Conservation (phyloP, 2,113 vertebrate genomes). For the Pipra filicauda region DNA sequence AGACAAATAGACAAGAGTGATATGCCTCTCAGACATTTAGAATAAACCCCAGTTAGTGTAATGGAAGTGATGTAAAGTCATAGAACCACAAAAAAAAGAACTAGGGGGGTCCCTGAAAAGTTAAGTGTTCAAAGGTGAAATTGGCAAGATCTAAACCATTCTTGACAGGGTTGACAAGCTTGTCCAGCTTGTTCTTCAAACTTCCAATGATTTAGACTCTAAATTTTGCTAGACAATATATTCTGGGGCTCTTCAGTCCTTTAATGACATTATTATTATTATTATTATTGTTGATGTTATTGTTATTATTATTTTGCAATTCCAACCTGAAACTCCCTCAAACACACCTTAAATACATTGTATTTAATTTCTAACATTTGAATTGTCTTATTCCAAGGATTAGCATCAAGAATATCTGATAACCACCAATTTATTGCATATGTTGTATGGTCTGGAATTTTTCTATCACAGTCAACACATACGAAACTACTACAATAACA, state of each 20-base stretch:
- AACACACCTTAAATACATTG: background rate
- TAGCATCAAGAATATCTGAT: background rate
- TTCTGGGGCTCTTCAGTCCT: background rate
- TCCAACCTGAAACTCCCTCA: background rate
- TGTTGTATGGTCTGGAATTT: background rate
- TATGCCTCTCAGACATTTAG: background rate
- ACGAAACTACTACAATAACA: background rate
- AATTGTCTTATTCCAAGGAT: background rate
- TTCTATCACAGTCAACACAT: background rate
- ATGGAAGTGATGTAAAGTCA: background rate
- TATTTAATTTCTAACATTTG: background rate
- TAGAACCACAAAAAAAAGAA: background rate
- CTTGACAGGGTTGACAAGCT: background rate
- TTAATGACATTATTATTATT: background rate
- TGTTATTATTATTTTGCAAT: background rate
- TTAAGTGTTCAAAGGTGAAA: background rate
- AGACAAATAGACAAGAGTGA: background rate
- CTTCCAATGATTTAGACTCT: background rate
- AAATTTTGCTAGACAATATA: background rate
- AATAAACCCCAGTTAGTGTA: background rate
- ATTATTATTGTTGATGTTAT: background rate
- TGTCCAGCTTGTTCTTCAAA: background rate
- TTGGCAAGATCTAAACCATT: background rate
- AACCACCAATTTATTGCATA: background rate
- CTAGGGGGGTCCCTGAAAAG: background rate